Evolutionary conservation across 2,113 vertebrate species (phyloP), one percentile per base, ranked within the genome.

Genomic region (Petrocephalus zakoni): DNA sequence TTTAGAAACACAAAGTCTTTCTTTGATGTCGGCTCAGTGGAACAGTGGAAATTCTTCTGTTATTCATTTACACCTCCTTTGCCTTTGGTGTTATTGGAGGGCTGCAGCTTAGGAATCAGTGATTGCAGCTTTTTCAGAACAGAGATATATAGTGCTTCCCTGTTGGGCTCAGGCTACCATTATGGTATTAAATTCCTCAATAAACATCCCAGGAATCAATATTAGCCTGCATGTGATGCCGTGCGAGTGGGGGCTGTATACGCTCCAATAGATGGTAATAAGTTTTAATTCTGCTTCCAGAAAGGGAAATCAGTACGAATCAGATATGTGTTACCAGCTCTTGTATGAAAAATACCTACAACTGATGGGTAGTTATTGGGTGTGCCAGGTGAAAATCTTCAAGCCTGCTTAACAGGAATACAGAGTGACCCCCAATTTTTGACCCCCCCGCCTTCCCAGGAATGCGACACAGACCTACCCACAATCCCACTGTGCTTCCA

Each of bases 61-160:
- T 29, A 52, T 72, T 72, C 86, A 87, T 87, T 64, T 87, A 56
- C 87, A 51, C 47, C 6, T 87, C 87, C 47, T 68, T 21, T 25
- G 17, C 49, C 5, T 47, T 64, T 68, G 9, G 46, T 1, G 9
- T 72, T n/a, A n/a, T 13, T 61, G 5, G 64, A 51, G 47, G 47
- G 47, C 81, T n/a, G 13, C n/a, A 25, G 47, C 49, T 47, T 22
- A 22, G 17, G 42, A 13, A 85, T 78, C 13, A 13, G 29, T 42
- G 72, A 78, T 42, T 42, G 72, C 37, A 42, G 15, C 34, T 78
- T n/a, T 29, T 78, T 78, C 2, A 29, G 17, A 29, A 19, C 7
- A 8, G 34, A 19, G 15, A 11, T 37, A 22, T 37, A 22, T 29
- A 17, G 68, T 37, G 25, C 29, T 15, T 75, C 15, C 15, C 15